Conservation (phyloP, 2,797 vertebrate genomes). For the Eleutherodactylus coqui region DNA sequence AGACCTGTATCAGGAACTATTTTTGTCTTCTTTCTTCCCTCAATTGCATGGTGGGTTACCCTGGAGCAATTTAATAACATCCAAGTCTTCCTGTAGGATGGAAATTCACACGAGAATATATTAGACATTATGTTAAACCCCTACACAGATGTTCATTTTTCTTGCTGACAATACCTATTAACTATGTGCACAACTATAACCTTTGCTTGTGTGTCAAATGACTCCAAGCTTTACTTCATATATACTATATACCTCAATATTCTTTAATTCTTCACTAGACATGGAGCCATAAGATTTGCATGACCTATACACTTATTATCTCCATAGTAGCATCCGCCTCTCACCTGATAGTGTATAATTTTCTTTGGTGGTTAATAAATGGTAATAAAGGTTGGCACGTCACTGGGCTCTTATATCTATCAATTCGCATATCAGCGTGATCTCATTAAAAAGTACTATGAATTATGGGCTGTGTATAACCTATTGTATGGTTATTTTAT, state of each 20-base stretch:
- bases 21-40: neutral
- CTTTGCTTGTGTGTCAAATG: constrained; percentile 6
- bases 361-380: neutral
- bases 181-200: constrained; percentile 30
- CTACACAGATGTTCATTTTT: constrained; percentile 40
- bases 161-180: constrained; percentile 51
- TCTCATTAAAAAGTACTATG: neutral
- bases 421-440: constrained; percentile 6
- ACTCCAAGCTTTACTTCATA: constrained; percentile 25
- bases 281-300: neutral
- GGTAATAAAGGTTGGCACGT: constrained; percentile 12
- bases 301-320: neutral
- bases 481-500: constrained; percentile 9
- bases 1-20: constrained; percentile 26
- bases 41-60: constrained; percentile 10
- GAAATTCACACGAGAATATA: constrained; percentile 16
- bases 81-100: constrained; percentile 17
- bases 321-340: neutral
- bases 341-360: neutral
- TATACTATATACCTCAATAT: neutral
- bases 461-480: constrained; percentile 9
- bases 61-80: constrained; percentile 42
- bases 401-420: neutral
- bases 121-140: constrained; percentile 41
- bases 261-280: constrained; percentile 5